phyloP scores from a whole-genome alignment of 2,797 vertebrate genomes.

The Acrocephalus scirpaceus region DNA sequence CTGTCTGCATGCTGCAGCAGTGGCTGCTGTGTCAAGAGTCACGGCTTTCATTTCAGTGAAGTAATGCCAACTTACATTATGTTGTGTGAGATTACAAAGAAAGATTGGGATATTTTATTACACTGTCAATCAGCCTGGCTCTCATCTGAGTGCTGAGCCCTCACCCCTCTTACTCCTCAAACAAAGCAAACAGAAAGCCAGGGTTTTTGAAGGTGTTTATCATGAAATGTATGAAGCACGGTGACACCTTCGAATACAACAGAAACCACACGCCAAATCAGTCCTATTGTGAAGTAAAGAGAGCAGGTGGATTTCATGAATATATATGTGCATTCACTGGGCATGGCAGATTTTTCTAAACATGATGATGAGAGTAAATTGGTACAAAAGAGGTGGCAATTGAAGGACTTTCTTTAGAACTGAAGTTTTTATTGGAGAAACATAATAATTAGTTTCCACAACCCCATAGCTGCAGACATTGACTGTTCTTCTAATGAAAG shows the following conservation, averaged over 20 bases:
- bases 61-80: not conserved
- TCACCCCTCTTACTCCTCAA: not conserved
- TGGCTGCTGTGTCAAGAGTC: not conserved
- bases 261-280: slow-evolving; percentile 44
- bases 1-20: not conserved
- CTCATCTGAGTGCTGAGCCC: not conserved
- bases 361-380: slow-evolving; percentile 20
- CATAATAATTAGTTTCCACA: slow-evolving; percentile 11
- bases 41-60: slow-evolving; percentile 13
- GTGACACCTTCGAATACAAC: slow-evolving; percentile 11
- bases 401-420: slow-evolving; percentile 41
- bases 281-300: slow-evolving; percentile 45
- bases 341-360: not conserved
- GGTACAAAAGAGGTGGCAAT: slow-evolving; percentile 25
- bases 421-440: slow-evolving; percentile 63
- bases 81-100: slow-evolving; percentile 50
- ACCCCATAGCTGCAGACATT: not conserved
- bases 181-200: slow-evolving; percentile 32
- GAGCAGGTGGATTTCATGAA: slow-evolving; percentile 66
- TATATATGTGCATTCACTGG: slow-evolving; percentile 11
- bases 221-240: not conserved
- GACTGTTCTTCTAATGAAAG: slow-evolving; percentile 31
- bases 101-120: slow-evolving; percentile 62
- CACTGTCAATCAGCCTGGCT: slow-evolving; percentile 52
- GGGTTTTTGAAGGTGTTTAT: slow-evolving; percentile 25